Evolutionary conservation across 2,797 vertebrate genomes (phyloP).

Genomic region (Sardinella longiceps): DNA sequence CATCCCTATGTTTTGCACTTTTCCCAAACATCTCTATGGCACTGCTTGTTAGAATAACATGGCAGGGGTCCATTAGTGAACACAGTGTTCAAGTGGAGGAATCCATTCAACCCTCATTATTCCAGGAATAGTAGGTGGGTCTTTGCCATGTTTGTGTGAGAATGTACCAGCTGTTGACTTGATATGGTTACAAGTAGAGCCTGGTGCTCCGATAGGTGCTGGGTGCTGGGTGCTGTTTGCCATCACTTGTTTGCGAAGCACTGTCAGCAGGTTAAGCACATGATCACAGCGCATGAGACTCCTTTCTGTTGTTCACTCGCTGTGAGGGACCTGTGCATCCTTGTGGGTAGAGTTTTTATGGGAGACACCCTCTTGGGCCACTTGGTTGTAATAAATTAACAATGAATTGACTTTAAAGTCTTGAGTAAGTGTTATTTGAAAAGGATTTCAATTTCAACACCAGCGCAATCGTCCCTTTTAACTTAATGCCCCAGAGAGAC

Average conservation of each 20-base stretch:
- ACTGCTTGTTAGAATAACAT: slow-evolving; percentile 15
- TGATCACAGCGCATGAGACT: background rate
- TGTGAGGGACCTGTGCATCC: background rate
- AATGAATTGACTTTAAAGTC: background rate
- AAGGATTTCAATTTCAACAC: background rate
- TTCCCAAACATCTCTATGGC: slow-evolving; percentile 15
- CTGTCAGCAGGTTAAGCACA: slow-evolving; percentile 41
- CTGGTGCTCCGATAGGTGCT: slow-evolving; percentile 45
- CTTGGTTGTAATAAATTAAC: background rate
- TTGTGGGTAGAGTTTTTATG: background rate
- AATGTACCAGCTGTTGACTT: slow-evolving; percentile 72
- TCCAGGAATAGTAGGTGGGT: slow-evolving; percentile 58
- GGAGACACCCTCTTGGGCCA: background rate
- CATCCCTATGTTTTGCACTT: background rate
- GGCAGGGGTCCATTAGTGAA: background rate
- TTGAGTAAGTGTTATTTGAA: background rate
- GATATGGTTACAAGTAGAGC: slow-evolving; percentile 65
- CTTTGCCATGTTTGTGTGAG: slow-evolving; percentile 59
- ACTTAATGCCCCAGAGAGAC: background rate
- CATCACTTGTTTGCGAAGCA: slow-evolving; percentile 58
- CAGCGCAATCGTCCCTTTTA: background rate
- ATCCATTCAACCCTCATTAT: slow-evolving; percentile 55
- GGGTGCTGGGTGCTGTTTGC: slow-evolving; percentile 48
- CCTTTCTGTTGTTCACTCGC: background rate
- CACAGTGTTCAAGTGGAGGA: slow-evolving; percentile 43